Evolutionary conservation across 30 jellyfish, hydroid and myxozoan species (phyloP), one percentile per base, ranked within the genome.

Genomic region (Hydractinia symbiolongicarpus): DNA sequence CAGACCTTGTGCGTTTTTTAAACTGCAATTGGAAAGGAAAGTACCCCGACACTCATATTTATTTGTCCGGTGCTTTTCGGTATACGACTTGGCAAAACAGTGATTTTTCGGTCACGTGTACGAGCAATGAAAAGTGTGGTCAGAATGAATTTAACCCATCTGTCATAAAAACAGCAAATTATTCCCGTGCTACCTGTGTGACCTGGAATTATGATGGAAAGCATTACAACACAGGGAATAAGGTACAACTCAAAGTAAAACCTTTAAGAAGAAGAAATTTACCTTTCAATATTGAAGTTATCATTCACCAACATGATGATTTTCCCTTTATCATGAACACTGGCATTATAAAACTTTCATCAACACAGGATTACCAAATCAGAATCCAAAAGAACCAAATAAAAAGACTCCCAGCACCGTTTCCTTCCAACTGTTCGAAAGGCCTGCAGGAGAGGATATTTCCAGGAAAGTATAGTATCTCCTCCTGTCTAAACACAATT

Each of bases 151-250:
- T 64, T 44, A n/a, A 7, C 4, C 17, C 7, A 7, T 7, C 9
- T 44, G 19, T 64, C 7, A 8, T 64, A n/a, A 64, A 4, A 64
- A n/a, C 52, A 51, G 52, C 19, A 13, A 64, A 64, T 64, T 64
- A 64, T 13, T 64, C 74, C 40, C 74, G 74, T 6, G 74, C 74
- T n/a, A 64, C 19, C 17, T 64, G 74, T 13, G 9, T 13, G 6
- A 64, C 74, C 19, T 64, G 74, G 74, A 64, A 64, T 13, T 64
- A 64, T 64, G 16, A 64, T n/a, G 74, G 74, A 7, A 64, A 44
- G 40, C 4, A n/a, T 64, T 6, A 13, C 74, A 64, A 64, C 9
- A 30, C 44, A 30, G 44, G 44, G 44, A 13, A 64, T 64, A 7
- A 64, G 2, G 4, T 64, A 6, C 52, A 64, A 13, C 40, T 64